Evolutionary conservation across 2,888 invertebrate species (phyloP).

Genomic region (Myathropa florea): DNA sequence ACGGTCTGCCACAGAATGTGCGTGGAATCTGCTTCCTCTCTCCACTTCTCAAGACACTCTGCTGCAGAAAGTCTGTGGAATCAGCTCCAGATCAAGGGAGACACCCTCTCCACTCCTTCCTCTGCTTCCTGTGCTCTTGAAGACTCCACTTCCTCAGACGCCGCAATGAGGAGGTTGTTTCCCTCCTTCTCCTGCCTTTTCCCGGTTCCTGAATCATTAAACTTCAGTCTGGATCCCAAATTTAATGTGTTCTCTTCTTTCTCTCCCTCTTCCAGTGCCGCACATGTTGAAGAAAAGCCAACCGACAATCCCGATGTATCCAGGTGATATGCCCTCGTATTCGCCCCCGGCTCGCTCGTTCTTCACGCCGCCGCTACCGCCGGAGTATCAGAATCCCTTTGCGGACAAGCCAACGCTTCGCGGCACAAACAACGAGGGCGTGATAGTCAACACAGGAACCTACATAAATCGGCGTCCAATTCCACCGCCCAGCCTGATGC

Average conservation of each 20-base stretch:
- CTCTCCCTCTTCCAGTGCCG: constrained; percentile 79
- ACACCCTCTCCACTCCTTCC: too few species aligned
- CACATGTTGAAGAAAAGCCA: constrained; percentile 83
- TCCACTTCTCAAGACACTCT: too few species aligned
- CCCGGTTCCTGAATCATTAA: too few species aligned
- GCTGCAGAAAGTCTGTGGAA: too few species aligned
- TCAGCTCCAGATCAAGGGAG: too few species aligned
- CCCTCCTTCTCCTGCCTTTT: too few species aligned
- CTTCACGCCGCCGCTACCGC: constrained; percentile 91
- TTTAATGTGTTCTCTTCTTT: neutral
- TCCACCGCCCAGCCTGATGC: constrained; percentile 91
- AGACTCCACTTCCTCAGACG: too few species aligned
- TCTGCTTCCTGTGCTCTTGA: too few species aligned
- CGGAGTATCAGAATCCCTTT: constrained; percentile 91
- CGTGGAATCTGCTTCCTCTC: too few species aligned
- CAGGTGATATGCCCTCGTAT: constrained; percentile 89
- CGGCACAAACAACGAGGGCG: constrained; percentile 85
- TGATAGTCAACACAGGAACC: constrained; percentile 75
- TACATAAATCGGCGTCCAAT: constrained; percentile 89
- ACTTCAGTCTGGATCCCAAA: neutral
- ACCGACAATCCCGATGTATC: constrained; percentile 83
- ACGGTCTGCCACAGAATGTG: too few species aligned
- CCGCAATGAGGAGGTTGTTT: too few species aligned
- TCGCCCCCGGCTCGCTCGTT: constrained; percentile 90
- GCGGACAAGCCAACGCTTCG: constrained; percentile 93